phyloP scores from a whole-genome alignment of 1,140 invertebrate species.

The Conus betulinus region DNA sequence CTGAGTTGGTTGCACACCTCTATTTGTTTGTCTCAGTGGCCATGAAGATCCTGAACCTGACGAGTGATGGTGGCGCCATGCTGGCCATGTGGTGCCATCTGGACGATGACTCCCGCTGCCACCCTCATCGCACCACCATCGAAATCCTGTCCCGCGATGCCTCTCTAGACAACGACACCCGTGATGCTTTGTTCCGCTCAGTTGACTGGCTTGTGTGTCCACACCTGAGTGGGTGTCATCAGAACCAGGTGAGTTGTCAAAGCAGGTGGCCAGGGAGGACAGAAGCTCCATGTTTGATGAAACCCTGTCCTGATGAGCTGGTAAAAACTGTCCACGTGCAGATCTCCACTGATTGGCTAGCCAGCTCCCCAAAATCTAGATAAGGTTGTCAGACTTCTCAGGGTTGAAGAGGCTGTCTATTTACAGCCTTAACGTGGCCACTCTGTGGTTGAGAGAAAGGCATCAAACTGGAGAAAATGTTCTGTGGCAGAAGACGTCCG shows the following conservation, averaged over 20 bases:
- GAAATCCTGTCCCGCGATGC: slow-evolving; percentile 1
- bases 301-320: too few relatives aligned
- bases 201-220: neutral
- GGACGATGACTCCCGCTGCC: slow-evolving; percentile 20
- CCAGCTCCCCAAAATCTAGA: too few relatives aligned
- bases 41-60: slow-evolving; percentile 29
- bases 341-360: too few relatives aligned
- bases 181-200: neutral
- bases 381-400: too few relatives aligned
- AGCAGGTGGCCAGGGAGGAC: too few relatives aligned
- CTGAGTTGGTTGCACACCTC: neutral
- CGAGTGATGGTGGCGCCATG: neutral
- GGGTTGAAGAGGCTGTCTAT: too few relatives aligned
- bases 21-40: slow-evolving; percentile 8
- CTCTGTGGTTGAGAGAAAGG: too few relatives aligned
- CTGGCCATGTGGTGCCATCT: slow-evolving; percentile 27
- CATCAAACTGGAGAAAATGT: too few relatives aligned
- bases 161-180: slow-evolving; percentile 6
- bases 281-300: too few relatives aligned
- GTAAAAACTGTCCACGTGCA: too few relatives aligned
- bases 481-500: too few relatives aligned
- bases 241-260: neutral
- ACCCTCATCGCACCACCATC: slow-evolving; percentile 16
- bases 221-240: neutral
- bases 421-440: too few relatives aligned